Evolutionary conservation across 2,888 invertebrate genomes (phyloP), one percentile per base, ranked within the genome.

Genomic region (Leptopilina syphax): DNA sequence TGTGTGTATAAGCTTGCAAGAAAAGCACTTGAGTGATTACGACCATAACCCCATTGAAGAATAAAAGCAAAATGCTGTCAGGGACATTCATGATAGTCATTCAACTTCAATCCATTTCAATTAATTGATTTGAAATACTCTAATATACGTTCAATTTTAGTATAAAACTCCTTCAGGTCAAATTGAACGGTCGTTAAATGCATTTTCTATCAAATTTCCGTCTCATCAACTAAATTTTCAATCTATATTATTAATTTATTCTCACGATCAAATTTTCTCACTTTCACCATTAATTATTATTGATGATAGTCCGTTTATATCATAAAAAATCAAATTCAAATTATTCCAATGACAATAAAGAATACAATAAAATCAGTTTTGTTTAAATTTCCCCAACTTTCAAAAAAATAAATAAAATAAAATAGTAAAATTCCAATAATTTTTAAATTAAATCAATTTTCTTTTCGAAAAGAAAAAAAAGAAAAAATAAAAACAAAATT

Each of bases 51-150:
- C 18, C 47, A 6, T 24, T 50, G 24, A 68, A 50, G 68, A 24
- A 50, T 68, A 68, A 50, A 50, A 68, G 47, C 12, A 68, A 50
- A 68, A 68, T 47, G 50, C 18, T 50, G 50, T 68, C 12, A 47
- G 68, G 47, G 6, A 68, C 50, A 3, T n/a, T 47, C 44, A 44
- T 10, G 44, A 68, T 12, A 9, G 50, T 47, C 68, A 9, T 50
- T 68, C 68, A 24, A 44, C 18, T 68, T 68, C 47, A 68, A 50
- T 50, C 68, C 68, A 50, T 68, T 68, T 68, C 65, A 65, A 24
- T 34, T n/a, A 34, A 65, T 65, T 65, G 68, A 68, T 68, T 34
- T 18, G 68, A 68, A 68, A 68, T 68, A 68, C 47, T 18, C 47
- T 68, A 50, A 47, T 50, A 47, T 50, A 68, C 18, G 5, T 68